Percentiles rank a stretch among this genome's conserved stretches.
Evolutionary conservation across 2,797 vertebrate genomes (phyloP).

Genomic region (Cephalopachus bancanus): DNA sequence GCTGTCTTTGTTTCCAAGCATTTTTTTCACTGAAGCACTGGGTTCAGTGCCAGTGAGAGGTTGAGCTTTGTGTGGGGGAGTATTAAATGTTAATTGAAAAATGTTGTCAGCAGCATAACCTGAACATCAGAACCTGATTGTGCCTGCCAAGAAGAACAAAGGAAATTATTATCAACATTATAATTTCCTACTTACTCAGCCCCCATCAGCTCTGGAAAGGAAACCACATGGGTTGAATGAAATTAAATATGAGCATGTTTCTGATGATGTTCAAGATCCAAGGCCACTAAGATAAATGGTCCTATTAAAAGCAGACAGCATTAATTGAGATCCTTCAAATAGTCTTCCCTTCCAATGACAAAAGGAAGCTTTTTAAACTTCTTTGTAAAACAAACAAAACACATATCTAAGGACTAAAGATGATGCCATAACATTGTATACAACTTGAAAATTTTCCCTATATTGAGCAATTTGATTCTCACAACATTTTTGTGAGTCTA

Average conservation of each 20-base stretch:
- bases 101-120: conserved; percentile 50
- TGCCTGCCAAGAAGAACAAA: conserved; percentile 74
- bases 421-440: neutral
- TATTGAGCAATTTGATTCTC: neutral
- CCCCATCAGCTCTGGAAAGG: conserved; percentile 4
- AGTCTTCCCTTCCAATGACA: conserved; percentile 5
- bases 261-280: neutral
- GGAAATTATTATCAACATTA: conserved; percentile 60
- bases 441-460: neutral
- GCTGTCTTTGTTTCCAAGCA: conserved; percentile 3
- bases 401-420: neutral
- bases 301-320: neutral
- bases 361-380: conserved; percentile 15
- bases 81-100: conserved; percentile 77
- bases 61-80: conserved; percentile 28
- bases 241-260: conserved; percentile 44
- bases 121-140: conserved; percentile 52
- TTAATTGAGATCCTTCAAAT: neutral
- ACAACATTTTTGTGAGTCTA: neutral
- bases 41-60: conserved; percentile 52
- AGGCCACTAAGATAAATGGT: neutral
- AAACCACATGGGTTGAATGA: conserved; percentile 51
- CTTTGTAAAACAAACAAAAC: conserved; percentile 24
- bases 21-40: conserved; percentile 41
- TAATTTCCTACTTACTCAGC: conserved; percentile 71